Base-by-base conservation (phyloP, 2,797 vertebrate genomes). In the Manis crassicaudata region DNA sequence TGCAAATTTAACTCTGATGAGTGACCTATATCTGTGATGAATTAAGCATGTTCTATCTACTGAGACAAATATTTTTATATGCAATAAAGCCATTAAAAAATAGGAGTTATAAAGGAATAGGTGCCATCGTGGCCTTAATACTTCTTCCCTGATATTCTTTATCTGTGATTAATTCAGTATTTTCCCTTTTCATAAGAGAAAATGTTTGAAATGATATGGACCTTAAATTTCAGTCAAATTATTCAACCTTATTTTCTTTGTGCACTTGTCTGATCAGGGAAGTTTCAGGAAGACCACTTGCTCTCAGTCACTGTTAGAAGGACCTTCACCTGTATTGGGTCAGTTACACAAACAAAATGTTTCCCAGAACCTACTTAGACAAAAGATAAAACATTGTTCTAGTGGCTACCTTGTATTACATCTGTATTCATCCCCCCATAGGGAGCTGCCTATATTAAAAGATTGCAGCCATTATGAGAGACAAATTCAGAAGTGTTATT, bases 11-110 rank as follows among this genome's bases (percentile, higher is more conserved):
- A 56, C 13, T 88, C 52, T 67, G 46, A 86, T 29, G 40, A 75
- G 29, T 95, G 82, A 89, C 46, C 67, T 96, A 40, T 72, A 85
- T 92, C 43, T 92, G 32, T 93, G 67, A 84, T 93, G 80, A 77
- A 87, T 85, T 84, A 85, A 89, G 35, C 60, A 84, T 21, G 17
- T 35, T 86, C 1, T 94, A 62, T 65, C 54, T 90, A 92, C 43
- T 88, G 40, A 92, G 23, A 92, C 32, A 79, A 88, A 58, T 68
- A 8, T n/a, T 58, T 93, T 95, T 65, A 94, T 76, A 76, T 86
- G 58, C 77, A 96, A 43, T 68, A 95, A 29, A 52, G 4, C 20
- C 87, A n/a, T 73, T 94, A 52, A 73, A 94, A 91, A 68, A 43
- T 50, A 68, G 17, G 2, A 6, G 20, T 92, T 75, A 70, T 73